These are phyloP conservation scores for Druon quercuslanigerum DNA, from an alignment of 1,140 invertebrate genomes.

Conservation along the genomic window DNA sequence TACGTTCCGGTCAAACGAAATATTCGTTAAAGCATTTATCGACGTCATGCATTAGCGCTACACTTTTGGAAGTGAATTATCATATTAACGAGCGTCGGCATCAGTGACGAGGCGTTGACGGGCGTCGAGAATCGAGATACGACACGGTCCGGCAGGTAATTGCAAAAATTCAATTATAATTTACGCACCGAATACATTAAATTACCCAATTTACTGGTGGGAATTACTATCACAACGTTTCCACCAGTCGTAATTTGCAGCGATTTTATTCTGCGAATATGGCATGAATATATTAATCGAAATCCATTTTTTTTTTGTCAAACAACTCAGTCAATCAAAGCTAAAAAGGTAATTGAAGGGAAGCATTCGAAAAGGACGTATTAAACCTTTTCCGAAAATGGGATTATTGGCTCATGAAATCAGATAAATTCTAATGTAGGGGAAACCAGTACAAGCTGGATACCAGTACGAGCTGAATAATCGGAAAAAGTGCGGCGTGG, in stretches of 20 bases:
- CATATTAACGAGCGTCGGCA: constrained; percentile 25
- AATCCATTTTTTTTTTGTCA: neutral
- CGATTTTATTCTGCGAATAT: neutral
- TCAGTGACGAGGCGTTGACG: constrained; percentile 23
- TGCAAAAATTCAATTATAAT: constrained; percentile 51
- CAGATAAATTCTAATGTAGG: too few species aligned
- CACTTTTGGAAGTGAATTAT: constrained; percentile 30
- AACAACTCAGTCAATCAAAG: neutral
- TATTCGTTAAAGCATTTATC: constrained; percentile 31
- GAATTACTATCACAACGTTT: constrained; percentile 30
- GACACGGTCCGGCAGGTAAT: constrained; percentile 36
- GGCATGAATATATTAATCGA: neutral
- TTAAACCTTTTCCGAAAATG: too few species aligned
- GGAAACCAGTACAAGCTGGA: too few species aligned
- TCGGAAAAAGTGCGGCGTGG: too few species aligned
- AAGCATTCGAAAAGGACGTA: neutral
- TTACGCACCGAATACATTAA: constrained; percentile 32
- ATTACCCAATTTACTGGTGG: constrained; percentile 33
- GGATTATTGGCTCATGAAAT: too few species aligned
- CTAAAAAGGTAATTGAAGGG: neutral
- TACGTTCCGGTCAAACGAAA: constrained; percentile 24
- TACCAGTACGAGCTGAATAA: too few species aligned
- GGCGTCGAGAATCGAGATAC: constrained; percentile 32
- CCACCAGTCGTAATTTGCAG: neutral
- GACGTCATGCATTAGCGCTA: constrained; percentile 23